phyloP scores from a whole-genome alignment of 2,888 invertebrate genomes.

The Blastobasis adustella region DNA sequence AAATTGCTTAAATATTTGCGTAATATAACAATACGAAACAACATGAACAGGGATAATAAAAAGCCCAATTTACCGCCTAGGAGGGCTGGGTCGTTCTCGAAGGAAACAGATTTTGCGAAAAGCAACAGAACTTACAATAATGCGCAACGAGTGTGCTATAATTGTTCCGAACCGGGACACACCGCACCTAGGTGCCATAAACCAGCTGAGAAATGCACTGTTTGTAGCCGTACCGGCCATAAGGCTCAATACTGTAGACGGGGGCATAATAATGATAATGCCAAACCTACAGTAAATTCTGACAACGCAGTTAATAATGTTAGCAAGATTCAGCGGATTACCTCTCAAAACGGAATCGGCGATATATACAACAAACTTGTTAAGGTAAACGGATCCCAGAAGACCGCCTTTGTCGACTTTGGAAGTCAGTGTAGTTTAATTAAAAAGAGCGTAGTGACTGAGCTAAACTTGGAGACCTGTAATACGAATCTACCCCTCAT shows the following conservation, averaged over 20 bases:
- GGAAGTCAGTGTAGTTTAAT: conserved; percentile 11
- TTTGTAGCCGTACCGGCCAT: not conserved
- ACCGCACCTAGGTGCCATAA: not conserved
- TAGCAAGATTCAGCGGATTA: not conserved
- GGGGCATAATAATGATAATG: not conserved
- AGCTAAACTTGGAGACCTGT: not conserved
- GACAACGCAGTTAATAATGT: not conserved
- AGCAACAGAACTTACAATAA: not conserved
- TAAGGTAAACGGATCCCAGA: conserved; percentile 1
- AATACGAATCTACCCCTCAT: conserved; percentile 1
- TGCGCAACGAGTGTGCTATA: not conserved
- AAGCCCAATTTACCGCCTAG: not conserved
- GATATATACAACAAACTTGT: conserved; percentile 6
- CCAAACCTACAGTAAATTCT: not conserved
- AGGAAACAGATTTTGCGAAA: not conserved
- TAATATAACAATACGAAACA: not conserved
- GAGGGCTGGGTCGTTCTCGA: not conserved
- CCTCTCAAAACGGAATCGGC: not conserved
- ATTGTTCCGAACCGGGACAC: not conserved
- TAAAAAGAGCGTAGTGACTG: not conserved
- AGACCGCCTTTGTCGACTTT: conserved; percentile 7
- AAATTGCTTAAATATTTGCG: not conserved
- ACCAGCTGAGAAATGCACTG: not conserved
- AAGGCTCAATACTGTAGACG: not conserved
- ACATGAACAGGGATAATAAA: not conserved